Evolutionary conservation across 2,113 vertebrate species (phyloP), one percentile per base, ranked within the genome.

Genomic region (Collichthys lucidus): DNA sequence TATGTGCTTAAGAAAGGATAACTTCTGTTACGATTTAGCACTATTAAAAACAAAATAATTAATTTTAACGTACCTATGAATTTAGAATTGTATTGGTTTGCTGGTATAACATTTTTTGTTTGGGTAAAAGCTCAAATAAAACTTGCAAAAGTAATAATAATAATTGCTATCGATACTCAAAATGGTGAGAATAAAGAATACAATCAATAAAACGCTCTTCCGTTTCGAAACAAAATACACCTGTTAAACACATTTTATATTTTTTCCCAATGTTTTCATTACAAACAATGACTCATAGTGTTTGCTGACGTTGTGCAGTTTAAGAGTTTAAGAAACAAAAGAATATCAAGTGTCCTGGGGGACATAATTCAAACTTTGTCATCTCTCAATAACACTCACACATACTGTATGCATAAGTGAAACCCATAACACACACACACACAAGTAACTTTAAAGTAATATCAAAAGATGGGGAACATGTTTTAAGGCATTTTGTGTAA

Each of bases 341-440:
- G 24, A 19, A 65, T 35, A 2, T 53, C 42, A 71, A 19, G 11
- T 14, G 56, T 40, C 69, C 74, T 24, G 2, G 2, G 74, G 61
- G 74, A 72, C 20, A 31, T 5, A 3, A 79, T 68, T 29, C 35
- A 69, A 82, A 82, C 69, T 67, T 74, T 72, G 61, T 44, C 19
- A 57, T 69, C 59, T 53, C 31, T 46, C 44, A 57, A 9, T 72
- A 35, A 49, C 44, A 44, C 71, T 46, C 19, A 17, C 26, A 12
- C 31, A 35, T 35, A n/a, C n/a, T n/a, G n/a, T n/a, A 35, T 7
- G 31, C 31, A 35, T 35, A 35, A 35, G 31, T 35, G 46, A 63
- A 63, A 8, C n/a, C 20, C 15, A 8, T 24, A 52, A 0, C 16
- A 5, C 24, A 55, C 26, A 57, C 11, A 56, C 31, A 35, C 31